Evolutionary conservation across 2,888 invertebrate genomes (phyloP), one percentile per base, ranked within the genome.

Genomic region (Molanna angustata): DNA sequence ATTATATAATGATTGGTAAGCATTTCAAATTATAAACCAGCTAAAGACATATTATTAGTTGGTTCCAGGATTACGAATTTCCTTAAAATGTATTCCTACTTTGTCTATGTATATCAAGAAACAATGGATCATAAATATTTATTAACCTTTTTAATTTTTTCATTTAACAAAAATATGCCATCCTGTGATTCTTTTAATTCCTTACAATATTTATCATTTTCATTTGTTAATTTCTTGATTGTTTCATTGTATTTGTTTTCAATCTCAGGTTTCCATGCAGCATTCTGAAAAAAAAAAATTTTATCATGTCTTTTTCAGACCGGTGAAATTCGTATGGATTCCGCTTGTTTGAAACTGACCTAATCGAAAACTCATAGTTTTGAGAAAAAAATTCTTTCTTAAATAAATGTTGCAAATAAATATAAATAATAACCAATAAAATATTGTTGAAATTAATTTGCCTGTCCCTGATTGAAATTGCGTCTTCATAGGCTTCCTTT

Each of bases 401-500:
- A 13, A 44, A 44, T 27, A 27, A 6, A 44, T 27, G 6, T 44
- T 27, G 40, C 9, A 32, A 37, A 37, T 32, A 3, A 1, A 19
- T 41, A 7, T 4, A 42, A 48, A 35, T 16, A 18, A 20, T 40
- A 32, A 58, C 57, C 49, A 55, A 16, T 21, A 58, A 39, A 3
- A 37, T 49, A 4, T 48, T 33, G 42, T 58, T 59, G 21, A 54
- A 35, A 31, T 40, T 57, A 57, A 77, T 71, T 42, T 74, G 67
- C 58, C 72, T 64, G 64, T 77, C 65, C 58, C 76, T 65, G 45
- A 74, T 62, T 16, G 59, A 47, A 43, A 78, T 55, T 13, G 75
- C 65, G 49, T 66, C 64, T 56, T 77, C 75, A 54, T 76, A 79
- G 0, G 73, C 69, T 48, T 61, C 62, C 64, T 71, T 74, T 18